Base-by-base conservation (phyloP, 2,888 invertebrate genomes). In the Portevinia maculata region DNA sequence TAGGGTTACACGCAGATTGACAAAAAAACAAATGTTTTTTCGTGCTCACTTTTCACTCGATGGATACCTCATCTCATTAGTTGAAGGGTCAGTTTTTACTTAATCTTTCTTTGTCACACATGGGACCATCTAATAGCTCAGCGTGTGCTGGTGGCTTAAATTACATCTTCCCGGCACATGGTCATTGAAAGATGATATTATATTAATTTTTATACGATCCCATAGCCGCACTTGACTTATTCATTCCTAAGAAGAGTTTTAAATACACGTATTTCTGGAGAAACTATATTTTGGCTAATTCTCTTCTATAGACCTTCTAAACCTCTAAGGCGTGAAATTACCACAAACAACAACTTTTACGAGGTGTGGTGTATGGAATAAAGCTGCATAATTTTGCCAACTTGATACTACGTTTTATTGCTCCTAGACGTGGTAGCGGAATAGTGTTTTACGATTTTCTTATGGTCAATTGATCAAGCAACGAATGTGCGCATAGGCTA, bases 401-500 rank as follows among this genome's bases (percentile, higher is more conserved):
- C 13, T 52, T 44, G 59, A 62, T 71, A 21, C 46, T 44, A 64
- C 41, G 57, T 41, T 74, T 74, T 48, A 74, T 41, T 19, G 28
- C 62, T 53, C 34, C 62, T 39, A 21, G 24, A 52, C 41, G 41
- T 24, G 6, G 41, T 32, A 13, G 52, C 28, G 32, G 50, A 59
- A 50, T 11, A 32, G 30, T 41, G 28, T 59, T 44, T 24, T 48
- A 34, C 28, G 6, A 48, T 50, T 34, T 52, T 70, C 15, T 17
- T 60, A 50, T 57, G 79, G 79, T 74, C 79, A 79, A 74, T 75
- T 76, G 81, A 75, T 71, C 76, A 78, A 62, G 59, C 60, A 48
- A 32, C 11, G 15, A 17, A 9, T 4, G 5, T 24, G 13, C 24
- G 13, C 28, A 7, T 8, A 11, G 3, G 5, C 2, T 24, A 5